phyloP scores from a whole-genome alignment of 2,888 invertebrate genomes.

The Deroplatys truncata region DNA sequence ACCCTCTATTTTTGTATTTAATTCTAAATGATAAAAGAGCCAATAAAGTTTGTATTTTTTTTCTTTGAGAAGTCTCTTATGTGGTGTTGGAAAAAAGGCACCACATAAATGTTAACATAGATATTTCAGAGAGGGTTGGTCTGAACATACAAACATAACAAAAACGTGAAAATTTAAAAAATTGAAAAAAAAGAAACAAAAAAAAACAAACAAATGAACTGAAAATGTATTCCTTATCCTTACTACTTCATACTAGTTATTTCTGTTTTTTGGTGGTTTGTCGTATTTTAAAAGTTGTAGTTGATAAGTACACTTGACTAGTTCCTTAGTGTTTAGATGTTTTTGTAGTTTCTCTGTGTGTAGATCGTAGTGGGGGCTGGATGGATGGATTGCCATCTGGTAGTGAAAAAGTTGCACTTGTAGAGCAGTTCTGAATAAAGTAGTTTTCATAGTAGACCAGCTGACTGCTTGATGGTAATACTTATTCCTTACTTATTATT shows the following conservation, averaged over 20 bases:
- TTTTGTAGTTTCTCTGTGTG: conserved; percentile 34
- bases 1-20: conserved; percentile 52
- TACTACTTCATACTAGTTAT: conserved; percentile 33
- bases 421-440: conserved; percentile 53
- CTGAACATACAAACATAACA: conserved; percentile 24
- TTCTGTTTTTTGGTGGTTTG: conserved; percentile 36
- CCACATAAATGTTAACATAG: conserved; percentile 28
- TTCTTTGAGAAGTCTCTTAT: conserved; percentile 33
- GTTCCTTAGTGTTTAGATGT: conserved; percentile 34
- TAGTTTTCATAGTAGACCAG: conserved; percentile 52
- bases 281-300: conserved; percentile 34
- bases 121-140: conserved; percentile 33
- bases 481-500: conserved; percentile 31
- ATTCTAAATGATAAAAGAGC: conserved; percentile 38
- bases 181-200: conserved; percentile 11
- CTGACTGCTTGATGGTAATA: conserved; percentile 38
- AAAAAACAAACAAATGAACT: conserved; percentile 22
- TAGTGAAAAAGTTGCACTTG: conserved; percentile 44
- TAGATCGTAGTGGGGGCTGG: conserved; percentile 32
- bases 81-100: conserved; percentile 30
- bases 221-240: conserved; percentile 33
- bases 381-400: conserved; percentile 34
- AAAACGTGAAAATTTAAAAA: background rate
- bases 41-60: conserved; percentile 35
- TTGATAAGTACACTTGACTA: conserved; percentile 34